These are phyloP conservation scores for Psilopogon haemacephalus DNA, from an alignment of 2,113 vertebrate genomes.

Conservation along the genomic window DNA sequence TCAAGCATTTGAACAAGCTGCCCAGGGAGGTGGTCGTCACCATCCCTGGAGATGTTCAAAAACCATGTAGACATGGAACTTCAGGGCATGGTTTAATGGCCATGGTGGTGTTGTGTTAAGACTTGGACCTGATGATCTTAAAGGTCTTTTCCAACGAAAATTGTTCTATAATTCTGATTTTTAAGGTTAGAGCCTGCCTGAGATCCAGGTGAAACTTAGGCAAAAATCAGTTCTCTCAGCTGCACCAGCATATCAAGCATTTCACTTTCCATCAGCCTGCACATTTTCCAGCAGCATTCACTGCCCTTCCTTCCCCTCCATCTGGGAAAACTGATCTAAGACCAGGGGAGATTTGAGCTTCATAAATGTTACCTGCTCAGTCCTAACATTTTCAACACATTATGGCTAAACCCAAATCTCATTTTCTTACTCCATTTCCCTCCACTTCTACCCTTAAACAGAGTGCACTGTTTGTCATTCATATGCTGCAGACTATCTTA, in stretches of 20 bases:
- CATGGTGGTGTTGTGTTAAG: too few relatives aligned
- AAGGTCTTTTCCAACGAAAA: too few relatives aligned
- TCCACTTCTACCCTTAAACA: neutral
- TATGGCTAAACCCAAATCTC: neutral
- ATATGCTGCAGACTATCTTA: neutral
- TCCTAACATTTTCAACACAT: neutral
- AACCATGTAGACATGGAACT: too few relatives aligned
- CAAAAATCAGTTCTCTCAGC: neutral
- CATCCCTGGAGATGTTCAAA: too few relatives aligned
- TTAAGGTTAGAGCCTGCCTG: neutral
- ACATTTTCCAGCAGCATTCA: neutral
- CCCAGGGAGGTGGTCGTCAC: too few relatives aligned
- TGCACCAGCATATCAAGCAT: neutral
- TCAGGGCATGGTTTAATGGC: too few relatives aligned
- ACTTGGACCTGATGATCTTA: too few relatives aligned
- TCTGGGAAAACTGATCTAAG: neutral
- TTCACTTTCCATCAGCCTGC: neutral
- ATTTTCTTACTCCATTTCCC: neutral
- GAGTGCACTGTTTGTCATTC: neutral
- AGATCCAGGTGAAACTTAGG: fast-evolving
- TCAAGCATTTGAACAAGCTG: too few relatives aligned
- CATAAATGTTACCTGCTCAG: neutral
- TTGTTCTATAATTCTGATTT: too few relatives aligned
- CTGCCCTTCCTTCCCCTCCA: neutral
- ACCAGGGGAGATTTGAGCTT: neutral